phyloP scores from a whole-genome alignment of 2,113 vertebrate species.

The Pachypanchax playfairii region DNA sequence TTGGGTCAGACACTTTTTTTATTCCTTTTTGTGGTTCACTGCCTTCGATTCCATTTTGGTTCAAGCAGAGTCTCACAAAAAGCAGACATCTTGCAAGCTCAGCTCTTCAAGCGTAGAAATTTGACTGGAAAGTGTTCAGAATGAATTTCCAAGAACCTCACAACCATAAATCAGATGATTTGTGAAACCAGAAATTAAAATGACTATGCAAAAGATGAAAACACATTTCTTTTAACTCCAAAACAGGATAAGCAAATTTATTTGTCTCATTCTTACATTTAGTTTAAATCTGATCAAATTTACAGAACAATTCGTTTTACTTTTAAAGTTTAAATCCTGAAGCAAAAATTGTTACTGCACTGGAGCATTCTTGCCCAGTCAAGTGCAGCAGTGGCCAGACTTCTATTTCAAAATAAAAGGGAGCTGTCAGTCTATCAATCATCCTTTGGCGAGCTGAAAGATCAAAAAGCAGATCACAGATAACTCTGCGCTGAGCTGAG shows the following conservation, averaged over 20 bases:
- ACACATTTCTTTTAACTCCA: neutral
- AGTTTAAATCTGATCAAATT: neutral
- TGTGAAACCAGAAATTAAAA: neutral
- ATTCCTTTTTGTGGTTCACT: constrained; percentile 11
- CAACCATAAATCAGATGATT: neutral
- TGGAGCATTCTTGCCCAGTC: neutral
- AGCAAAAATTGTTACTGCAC: neutral
- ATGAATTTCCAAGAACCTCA: neutral
- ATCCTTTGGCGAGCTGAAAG: constrained; percentile 11
- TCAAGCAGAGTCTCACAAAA: constrained; percentile 12
- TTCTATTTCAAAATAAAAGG: constrained; percentile 17
- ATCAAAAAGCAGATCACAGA: constrained; percentile 35
- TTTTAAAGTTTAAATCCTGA: constrained; percentile 14
- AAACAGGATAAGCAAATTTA: neutral
- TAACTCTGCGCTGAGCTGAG: constrained; percentile 1
- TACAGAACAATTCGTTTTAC: neutral
- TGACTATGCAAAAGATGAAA: neutral
- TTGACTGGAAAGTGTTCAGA: constrained; percentile 3
- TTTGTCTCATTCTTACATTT: neutral
- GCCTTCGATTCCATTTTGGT: constrained; percentile 8
- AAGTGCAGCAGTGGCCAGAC: neutral
- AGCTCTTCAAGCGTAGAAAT: neutral
- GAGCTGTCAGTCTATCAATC: constrained; percentile 31
- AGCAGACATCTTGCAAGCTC: constrained; percentile 1
- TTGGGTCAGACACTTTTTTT: constrained; percentile 3